Evolutionary conservation across 2,888 invertebrate species (phyloP), one percentile per base, ranked within the genome.

Genomic region (Tenthredo mesomela): DNA sequence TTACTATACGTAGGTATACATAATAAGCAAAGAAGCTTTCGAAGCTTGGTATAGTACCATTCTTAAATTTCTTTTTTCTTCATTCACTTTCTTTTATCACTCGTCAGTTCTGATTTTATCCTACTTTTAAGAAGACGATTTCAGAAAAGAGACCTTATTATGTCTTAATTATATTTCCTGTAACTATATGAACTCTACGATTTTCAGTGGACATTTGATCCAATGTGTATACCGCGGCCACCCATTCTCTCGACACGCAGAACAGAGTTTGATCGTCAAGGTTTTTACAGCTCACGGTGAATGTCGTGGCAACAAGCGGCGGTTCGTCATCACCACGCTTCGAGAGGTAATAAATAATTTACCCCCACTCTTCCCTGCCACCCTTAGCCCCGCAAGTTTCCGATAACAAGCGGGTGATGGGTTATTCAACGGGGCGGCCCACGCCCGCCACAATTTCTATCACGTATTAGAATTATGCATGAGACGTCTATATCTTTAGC

Each of bases 381-480:
- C 82, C 33, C 82, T 25, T 18, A 29, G 15, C 67, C 25, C 65
- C 73, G 78, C 83, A 85, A 87, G 87, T 70, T 86, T 86, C 85
- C 86, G 87, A 87, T 88, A 87, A 87, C 87, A 87, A 88, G 86
- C 85, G 85, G 83, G 85, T 86, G 88, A 89, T 89, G 89, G 89
- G 88, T 90, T 90, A 90, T 89, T 89, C 88, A 89, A 85, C 86
- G 86, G 87, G 85, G 85, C 78, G 84, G 84, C 82, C 78, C 82
- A 75, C 86, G 67, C 87, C 83, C 87, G 85, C 87, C 88, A 88
- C 88, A 89, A 89, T 90, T 90, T 89, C 90, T 89, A 89, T 90
- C 89, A 89, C 88, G 88, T 87, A 89, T 88, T 87, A 87, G 90
- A 90, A 90, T 90, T 89, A 90, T 90, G 90, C 89, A 90, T 89